Percentiles rank a stretch among this genome's conserved stretches.
Conservation (phyloP, 2,888 invertebrate species). For the Gari tellinella region DNA sequence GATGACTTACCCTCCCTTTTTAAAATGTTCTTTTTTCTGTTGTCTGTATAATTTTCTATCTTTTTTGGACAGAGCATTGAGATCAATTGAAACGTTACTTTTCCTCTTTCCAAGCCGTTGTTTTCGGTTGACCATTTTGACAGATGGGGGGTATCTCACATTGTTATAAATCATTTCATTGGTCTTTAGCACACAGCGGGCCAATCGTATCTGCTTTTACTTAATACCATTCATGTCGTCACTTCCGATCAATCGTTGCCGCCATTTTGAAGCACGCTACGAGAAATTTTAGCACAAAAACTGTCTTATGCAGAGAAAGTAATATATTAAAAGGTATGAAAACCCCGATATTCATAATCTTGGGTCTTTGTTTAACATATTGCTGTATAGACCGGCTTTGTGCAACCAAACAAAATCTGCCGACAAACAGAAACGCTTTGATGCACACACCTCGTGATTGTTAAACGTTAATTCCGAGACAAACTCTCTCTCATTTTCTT, state of each 20-base stretch:
- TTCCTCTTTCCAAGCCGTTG: slow-evolving; percentile 45
- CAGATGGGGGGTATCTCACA: background rate
- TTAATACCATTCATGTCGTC: background rate
- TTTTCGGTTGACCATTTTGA: slow-evolving; percentile 23
- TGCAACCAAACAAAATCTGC: too few relatives aligned
- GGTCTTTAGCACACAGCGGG: background rate
- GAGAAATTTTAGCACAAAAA: background rate
- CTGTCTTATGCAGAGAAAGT: too few relatives aligned
- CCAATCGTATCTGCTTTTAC: slow-evolving; percentile 8
- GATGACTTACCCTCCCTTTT: slow-evolving; percentile 6
- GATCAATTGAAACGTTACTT: slow-evolving; percentile 41
- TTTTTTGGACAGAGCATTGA: slow-evolving; percentile 44
- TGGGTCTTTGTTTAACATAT: background rate
- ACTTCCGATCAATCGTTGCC: slow-evolving; percentile 47
- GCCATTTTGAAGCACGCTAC: slow-evolving; percentile 62
- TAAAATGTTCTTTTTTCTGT: background rate
- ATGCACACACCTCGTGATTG: too few relatives aligned
- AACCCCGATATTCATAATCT: background rate
- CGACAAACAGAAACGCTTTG: too few relatives aligned
- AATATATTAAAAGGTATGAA: background rate
- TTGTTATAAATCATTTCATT: slow-evolving; percentile 16
- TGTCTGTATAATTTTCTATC: slow-evolving; percentile 45
- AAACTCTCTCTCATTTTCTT: too few relatives aligned
- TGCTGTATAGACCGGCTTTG: too few relatives aligned
- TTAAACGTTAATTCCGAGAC: too few relatives aligned